Base-by-base conservation (phyloP, 2,113 vertebrate species). In the Synodontis membranacea region DNA sequence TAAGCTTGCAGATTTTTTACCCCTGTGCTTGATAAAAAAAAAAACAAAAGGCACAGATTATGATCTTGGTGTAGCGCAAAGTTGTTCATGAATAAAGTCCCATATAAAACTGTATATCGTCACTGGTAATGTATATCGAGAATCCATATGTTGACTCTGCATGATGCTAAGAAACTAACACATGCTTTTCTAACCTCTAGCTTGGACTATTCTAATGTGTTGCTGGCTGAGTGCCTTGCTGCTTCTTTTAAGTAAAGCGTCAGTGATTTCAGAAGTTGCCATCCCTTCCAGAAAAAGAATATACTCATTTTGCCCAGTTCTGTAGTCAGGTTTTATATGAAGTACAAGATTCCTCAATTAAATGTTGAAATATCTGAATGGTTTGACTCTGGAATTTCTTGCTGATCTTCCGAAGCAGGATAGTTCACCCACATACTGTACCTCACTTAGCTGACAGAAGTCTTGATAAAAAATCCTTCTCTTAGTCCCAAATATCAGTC, bases 161-260 rank as follows among this genome's bases (percentile, higher is more conserved):
- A 31, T 34, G 48, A 31, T 78, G 75, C 28, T 78, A 48, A 31
- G 46, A 34, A 76, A 48, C 21, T 21, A 52, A n/a, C 21, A 19
- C 75, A 78, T 78, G 31, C 17, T 56, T 79, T 52, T 80, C 34
- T 80, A 80, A 37, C 31, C 75, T 79, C 75, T 34, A 52, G 3
- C 31, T 56, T 54, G 78, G 78, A 80, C 52, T 80, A 37, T 56
- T 80, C 19, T 56, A 56, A 58, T 56, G n/a, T 58, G 31, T 80
- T 56, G 31, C 34, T 58, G 50, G 50, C 34, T 80, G 4, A 39
- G 21, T 56, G 50, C 52, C 78, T 80, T 21, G 2, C 52, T 80
- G 31, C 4, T 56, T 54, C 3, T 39, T 56, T 56, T 19, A 76
- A 76, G 44, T 50, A 76, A 79, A 54, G 50, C 76, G 5, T 37